These are phyloP conservation scores for Ectemnius continuus DNA, from an alignment of 2,888 invertebrate genomes.

Conservation along the genomic window DNA sequence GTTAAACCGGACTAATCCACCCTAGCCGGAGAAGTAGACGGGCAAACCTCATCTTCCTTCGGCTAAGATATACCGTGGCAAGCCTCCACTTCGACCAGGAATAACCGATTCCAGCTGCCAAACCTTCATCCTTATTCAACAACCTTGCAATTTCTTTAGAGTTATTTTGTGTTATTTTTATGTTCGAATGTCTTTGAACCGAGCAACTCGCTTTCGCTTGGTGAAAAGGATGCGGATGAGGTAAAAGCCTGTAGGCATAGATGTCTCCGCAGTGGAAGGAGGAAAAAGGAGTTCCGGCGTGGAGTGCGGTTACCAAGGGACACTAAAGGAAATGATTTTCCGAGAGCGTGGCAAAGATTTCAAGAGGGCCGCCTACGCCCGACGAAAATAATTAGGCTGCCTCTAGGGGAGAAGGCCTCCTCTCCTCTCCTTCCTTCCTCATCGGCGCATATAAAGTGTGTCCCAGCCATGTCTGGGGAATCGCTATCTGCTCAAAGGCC, in stretches of 20 bases:
- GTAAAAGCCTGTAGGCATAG: no score
- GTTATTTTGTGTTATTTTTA: no score
- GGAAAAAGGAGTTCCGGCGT: no score
- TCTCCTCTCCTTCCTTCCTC: not conserved
- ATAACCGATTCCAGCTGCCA: no score
- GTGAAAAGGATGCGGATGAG: no score
- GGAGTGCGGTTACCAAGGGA: conserved; percentile 1
- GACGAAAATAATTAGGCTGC: not conserved
- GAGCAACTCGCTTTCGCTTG: no score
- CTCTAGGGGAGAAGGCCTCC: not conserved
- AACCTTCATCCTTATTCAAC: conserved; percentile 17
- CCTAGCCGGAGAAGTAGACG: conserved; percentile 26
- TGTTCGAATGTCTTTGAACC: no score
- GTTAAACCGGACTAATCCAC: conserved; percentile 60
- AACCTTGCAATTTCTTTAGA: conserved; percentile 3
- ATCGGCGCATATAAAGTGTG: no score
- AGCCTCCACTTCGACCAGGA: not conserved
- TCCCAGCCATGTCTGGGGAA: no score
- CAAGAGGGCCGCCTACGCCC: not conserved
- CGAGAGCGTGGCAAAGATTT: not conserved
- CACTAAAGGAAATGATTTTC: conserved; percentile 7
- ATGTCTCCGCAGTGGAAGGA: no score
- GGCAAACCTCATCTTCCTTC: not conserved
- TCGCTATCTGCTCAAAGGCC: conserved; percentile 20
- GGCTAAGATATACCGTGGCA: conserved; percentile 22